Percentiles rank a stretch among this genome's conserved stretches.
phyloP scores from a whole-genome alignment of 2,113 vertebrate genomes.

The Thymallus thymallus region DNA sequence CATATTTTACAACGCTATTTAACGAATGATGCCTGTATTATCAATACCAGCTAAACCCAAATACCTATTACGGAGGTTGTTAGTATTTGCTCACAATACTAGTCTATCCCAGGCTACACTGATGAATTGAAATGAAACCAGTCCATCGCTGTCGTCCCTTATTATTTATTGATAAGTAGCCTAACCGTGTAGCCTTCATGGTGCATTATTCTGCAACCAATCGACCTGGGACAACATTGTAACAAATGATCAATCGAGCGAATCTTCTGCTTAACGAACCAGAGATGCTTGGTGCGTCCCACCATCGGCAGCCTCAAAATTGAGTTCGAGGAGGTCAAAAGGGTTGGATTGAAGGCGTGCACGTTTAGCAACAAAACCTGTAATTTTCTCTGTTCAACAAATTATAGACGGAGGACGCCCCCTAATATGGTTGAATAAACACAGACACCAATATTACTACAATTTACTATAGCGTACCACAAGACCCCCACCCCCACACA shows the following conservation, averaged over 20 bases:
- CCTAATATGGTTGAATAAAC: not conserved
- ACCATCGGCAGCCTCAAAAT: not conserved
- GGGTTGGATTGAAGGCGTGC: not conserved
- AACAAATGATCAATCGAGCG: conserved; percentile 52
- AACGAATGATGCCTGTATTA: too few relatives aligned
- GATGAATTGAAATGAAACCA: too few relatives aligned
- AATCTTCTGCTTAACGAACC: conserved; percentile 46
- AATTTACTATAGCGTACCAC: not conserved
- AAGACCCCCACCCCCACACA: not conserved
- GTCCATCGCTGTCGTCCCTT: too few relatives aligned
- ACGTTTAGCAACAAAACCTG: conserved; percentile 1
- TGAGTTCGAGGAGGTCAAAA: not conserved
- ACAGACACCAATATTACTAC: not conserved
- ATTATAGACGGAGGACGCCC: not conserved
- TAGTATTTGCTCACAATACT: too few relatives aligned
- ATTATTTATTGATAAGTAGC: too few relatives aligned
- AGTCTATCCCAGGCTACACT: too few relatives aligned
- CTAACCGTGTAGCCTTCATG: too few relatives aligned
- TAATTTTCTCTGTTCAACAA: conserved; percentile 3
- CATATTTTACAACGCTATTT: too few relatives aligned
- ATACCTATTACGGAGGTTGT: too few relatives aligned
- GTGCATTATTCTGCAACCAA: conserved; percentile 42
- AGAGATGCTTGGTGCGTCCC: not conserved
- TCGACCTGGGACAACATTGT: conserved; percentile 43
- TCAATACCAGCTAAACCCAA: too few relatives aligned